Percentiles rank a stretch among this genome's conserved stretches.
Evolutionary conservation across 2,797 vertebrate genomes (phyloP).

Genomic region (Nyctalus aviator): DNA sequence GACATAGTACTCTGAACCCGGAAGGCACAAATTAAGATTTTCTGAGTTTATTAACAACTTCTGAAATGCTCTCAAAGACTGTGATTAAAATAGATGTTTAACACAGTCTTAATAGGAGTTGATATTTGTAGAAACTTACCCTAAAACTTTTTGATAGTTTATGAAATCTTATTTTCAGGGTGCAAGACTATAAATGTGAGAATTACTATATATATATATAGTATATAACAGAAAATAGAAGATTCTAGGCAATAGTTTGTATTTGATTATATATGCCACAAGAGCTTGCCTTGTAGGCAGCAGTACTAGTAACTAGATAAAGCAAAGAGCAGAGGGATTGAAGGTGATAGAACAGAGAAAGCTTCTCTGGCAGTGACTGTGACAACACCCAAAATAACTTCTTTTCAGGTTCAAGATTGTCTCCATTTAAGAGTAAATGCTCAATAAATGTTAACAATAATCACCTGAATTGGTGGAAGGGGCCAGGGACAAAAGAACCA

Average conservation of each 20-base stretch:
- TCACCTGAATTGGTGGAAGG: neutral
- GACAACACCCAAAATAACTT: neutral
- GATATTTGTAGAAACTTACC: slow-evolving; percentile 39
- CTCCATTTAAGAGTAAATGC: neutral
- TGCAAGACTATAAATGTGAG: slow-evolving; percentile 58
- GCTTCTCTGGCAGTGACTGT: neutral
- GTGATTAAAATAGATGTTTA: slow-evolving; percentile 38
- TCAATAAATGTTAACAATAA: neutral
- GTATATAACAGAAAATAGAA: slow-evolving; percentile 3
- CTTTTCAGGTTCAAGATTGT: neutral
- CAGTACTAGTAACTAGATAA: neutral
- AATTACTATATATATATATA: neutral
- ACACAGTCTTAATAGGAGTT: slow-evolving; percentile 70
- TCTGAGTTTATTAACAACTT: slow-evolving; percentile 22
- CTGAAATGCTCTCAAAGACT: slow-evolving; percentile 44
- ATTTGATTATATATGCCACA: neutral
- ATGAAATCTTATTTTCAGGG: slow-evolving; percentile 78
- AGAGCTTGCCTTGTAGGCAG: neutral
- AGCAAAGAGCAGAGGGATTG: neutral
- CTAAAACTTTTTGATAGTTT: slow-evolving; percentile 73
- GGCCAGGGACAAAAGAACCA: neutral
- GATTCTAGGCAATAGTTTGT: neutral
- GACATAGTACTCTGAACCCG: neutral
- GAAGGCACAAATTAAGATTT: slow-evolving; percentile 4
- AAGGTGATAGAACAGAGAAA: neutral